A percentile compares a stretch with the other conserved stretches of the same genome.
phyloP scores from a whole-genome alignment of 2,113 vertebrate genomes.

The Lepidothrix coronata region DNA sequence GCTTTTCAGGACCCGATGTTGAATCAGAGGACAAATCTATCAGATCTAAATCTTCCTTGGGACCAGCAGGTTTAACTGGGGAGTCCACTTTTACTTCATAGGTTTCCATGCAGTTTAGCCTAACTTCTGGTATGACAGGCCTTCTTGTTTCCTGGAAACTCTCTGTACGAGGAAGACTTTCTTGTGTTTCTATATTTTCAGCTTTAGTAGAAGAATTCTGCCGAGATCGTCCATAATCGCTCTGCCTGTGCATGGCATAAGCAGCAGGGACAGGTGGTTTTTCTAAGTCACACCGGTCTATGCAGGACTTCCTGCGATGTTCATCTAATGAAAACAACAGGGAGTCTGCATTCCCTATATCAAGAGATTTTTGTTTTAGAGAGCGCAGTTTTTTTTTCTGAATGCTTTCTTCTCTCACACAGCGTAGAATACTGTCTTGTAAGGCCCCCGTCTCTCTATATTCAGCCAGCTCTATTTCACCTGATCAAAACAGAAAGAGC shows the following conservation, averaged over 20 bases:
- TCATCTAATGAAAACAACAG: slow-evolving; percentile 94
- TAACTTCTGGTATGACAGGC: slow-evolving; percentile 93
- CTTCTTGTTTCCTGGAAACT: slow-evolving; percentile 79
- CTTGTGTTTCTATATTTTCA: slow-evolving; percentile 68
- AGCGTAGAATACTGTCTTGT: slow-evolving; percentile 93
- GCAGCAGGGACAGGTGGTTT: slow-evolving; percentile 76
- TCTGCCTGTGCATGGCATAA: slow-evolving; percentile 57
- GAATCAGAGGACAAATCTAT: slow-evolving; percentile 97
- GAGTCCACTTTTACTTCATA: slow-evolving; percentile 87
- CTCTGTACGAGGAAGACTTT: slow-evolving; percentile 70
- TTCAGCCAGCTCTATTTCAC: slow-evolving; percentile 98
- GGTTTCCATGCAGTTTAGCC: slow-evolving; percentile 94
- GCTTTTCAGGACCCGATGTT: slow-evolving; percentile 91
- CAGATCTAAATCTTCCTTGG: slow-evolving; percentile 90
- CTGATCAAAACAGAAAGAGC: slow-evolving; percentile 82
- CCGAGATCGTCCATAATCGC: slow-evolving; percentile 77
- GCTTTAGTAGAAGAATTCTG: slow-evolving; percentile 81
- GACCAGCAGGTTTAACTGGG: slow-evolving; percentile 57
- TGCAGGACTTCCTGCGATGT: slow-evolving; percentile 95
- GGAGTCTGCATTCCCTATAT: slow-evolving; percentile 97
- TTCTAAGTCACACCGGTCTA: slow-evolving; percentile 90
- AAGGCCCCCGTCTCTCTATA: slow-evolving; percentile 91
- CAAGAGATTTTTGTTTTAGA: slow-evolving; percentile 98
- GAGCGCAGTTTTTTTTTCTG: slow-evolving; percentile 94
- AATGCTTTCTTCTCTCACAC: slow-evolving; percentile 92